A percentile compares a stretch with the other conserved stretches of the same genome.
phyloP scores from a whole-genome alignment of 2,797 vertebrate genomes.

The Scyliorhinus canicula region DNA sequence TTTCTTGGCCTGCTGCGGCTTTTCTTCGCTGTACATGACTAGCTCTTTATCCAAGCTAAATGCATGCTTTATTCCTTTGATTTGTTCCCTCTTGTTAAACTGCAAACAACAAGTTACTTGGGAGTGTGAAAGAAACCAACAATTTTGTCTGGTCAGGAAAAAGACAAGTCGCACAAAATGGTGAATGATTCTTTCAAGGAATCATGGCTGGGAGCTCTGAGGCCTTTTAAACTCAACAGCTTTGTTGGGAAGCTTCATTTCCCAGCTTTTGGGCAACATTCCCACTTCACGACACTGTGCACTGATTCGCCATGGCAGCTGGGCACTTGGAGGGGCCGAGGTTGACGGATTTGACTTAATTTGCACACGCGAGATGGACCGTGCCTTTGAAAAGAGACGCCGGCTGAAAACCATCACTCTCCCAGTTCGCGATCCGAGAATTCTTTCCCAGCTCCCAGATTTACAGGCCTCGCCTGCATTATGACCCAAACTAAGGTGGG shows the following conservation, averaged over 20 bases:
- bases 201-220: not conserved
- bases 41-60: not conserved
- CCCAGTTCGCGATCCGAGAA: not conserved
- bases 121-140: not conserved
- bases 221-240: not conserved
- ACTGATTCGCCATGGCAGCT: not conserved
- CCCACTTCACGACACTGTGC: not conserved
- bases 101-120: not conserved
- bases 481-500: constrained; percentile 23
- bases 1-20: not conserved
- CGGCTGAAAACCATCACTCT: not conserved
- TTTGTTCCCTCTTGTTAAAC: not conserved
- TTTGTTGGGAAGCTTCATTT: not conserved
- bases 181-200: not conserved
- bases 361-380: not conserved
- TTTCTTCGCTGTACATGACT: not conserved
- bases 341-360: not conserved
- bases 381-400: not conserved
- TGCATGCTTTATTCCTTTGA: not conserved
- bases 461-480: not conserved
- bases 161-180: not conserved
- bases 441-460: not conserved
- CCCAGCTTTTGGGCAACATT: not conserved
- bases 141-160: not conserved
- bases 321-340: not conserved